These are phyloP conservation scores for Vanacampus margaritifer DNA, from an alignment of 2,113 vertebrate genomes.

Conservation along the genomic window DNA sequence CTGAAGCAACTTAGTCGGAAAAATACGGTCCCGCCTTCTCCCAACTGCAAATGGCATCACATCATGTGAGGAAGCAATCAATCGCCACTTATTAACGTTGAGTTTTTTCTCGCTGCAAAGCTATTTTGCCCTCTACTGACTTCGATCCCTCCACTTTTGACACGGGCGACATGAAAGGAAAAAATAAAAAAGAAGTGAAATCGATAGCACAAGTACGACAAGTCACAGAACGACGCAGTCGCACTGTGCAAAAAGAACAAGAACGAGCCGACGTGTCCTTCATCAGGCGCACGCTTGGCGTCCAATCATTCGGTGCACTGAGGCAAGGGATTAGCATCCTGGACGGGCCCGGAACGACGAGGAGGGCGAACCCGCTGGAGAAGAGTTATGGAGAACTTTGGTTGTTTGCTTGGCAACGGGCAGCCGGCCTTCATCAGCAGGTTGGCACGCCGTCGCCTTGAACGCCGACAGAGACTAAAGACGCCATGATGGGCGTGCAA, in stretches of 20 bases:
- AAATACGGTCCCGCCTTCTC: background rate
- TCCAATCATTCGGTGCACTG: constrained; percentile 40
- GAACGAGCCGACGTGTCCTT: constrained; percentile 17
- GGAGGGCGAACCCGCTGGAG: background rate
- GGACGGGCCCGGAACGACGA: background rate
- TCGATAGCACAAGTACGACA: background rate
- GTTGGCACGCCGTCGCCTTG: constrained; percentile 54
- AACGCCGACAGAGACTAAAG: constrained; percentile 63
- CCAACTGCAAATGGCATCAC: background rate
- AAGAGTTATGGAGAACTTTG: constrained; percentile 52
- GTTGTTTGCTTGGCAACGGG: constrained; percentile 24
- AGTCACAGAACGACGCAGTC: constrained; percentile 7
- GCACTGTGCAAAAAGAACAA: constrained; percentile 11
- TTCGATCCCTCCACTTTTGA: constrained; percentile 25
- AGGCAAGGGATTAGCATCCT: constrained; percentile 25
- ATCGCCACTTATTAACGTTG: background rate
- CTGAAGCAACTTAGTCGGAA: no score
- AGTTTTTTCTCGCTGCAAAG: constrained; percentile 3
- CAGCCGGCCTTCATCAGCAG: constrained; percentile 30
- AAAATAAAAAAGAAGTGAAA: constrained; percentile 11
- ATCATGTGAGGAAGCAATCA: background rate
- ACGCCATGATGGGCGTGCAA: constrained; percentile 46
- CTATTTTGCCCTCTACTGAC: constrained; percentile 47
- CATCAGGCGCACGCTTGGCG: constrained; percentile 15
- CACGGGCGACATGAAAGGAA: background rate